Evolutionary conservation across 2,113 vertebrate genomes (phyloP), one percentile per base, ranked within the genome.

Genomic region (Chaetorhynchus papuensis): DNA sequence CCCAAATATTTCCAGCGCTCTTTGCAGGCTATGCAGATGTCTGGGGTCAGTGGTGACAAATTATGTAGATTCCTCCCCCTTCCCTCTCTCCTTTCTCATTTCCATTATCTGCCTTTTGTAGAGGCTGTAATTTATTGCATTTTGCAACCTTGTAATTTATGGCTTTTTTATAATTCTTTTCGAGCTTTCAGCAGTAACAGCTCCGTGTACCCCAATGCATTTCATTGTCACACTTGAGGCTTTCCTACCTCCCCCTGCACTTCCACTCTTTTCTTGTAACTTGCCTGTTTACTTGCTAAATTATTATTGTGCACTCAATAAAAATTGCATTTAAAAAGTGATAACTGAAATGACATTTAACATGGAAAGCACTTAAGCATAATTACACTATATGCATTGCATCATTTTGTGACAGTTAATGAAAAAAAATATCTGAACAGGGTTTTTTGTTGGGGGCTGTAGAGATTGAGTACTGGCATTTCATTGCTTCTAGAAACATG

Each of bases 321-420:
- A 97, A 97, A 97, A 97, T 94, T 97, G 94, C 95, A 97, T 98
- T 97, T 97, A 96, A 98, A 97, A 96, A 97, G 97, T 97, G 96
- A 95, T 98, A 97, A 98, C 97, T 97, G 97, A 97, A 96, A 97
- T 98, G 97, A 97, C 97, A 97, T 98, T 98, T 97, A 98, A 97
- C 97, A 97, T 97, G 91, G 96, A 97, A 97, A 97, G 95, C 97
- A 98, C 98, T 97, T 98, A 98, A 97, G 93, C 96, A 90, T 98
- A 98, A 98, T 98, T 98, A 97, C 96, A 97, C 96, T 97, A 95
- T 96, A 96, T 96, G 97, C 96, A 97, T 97, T 97, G 96, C 97
- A 97, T 97, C 96, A 97, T 96, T 97, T 96, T 89, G 70, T 97
- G 97, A 96, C 96, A 97, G 94, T 95, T 97, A 94, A 94, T 94